Conservation (phyloP, 2,113 vertebrate genomes). For the Lophius piscatorius region DNA sequence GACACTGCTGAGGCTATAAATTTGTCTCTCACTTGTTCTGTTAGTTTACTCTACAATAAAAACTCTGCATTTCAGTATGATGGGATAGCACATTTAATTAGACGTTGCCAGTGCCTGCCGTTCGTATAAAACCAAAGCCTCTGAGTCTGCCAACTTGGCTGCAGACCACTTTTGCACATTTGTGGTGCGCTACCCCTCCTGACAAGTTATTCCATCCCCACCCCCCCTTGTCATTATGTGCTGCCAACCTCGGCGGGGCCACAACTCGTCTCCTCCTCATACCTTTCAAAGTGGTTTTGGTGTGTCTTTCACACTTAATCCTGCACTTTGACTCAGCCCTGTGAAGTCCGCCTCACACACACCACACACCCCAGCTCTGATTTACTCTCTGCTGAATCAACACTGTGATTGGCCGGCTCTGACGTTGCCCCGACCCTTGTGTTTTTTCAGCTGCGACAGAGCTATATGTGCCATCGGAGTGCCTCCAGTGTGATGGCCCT, state of each 20-base stretch:
- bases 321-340: conserved; percentile 30
- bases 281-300: conserved; percentile 41
- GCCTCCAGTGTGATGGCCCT: conserved; percentile 33
- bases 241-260: conserved; percentile 33
- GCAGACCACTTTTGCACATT: conserved; percentile 30
- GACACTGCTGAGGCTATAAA: conserved; percentile 37
- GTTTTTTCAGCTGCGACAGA: conserved; percentile 66
- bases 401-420: conserved; percentile 5
- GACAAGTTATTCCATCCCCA: conserved; percentile 21
- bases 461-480: conserved; percentile 4
- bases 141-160: conserved; percentile 30
- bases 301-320: conserved; percentile 60
- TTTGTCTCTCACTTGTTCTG: conserved; percentile 46
- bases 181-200: conserved; percentile 47
- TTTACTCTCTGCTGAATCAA: conserved; percentile 40
- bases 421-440: conserved; percentile 22
- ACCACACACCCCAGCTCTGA: conserved; percentile 5
- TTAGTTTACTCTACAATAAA: conserved; percentile 61
- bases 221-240: conserved; percentile 48
- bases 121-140: conserved; percentile 34
- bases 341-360: conserved; percentile 30
- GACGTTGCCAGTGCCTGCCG: conserved; percentile 26
- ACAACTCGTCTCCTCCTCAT: conserved; percentile 36
- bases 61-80: conserved; percentile 39
- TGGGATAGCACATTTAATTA: conserved; percentile 57